phyloP scores from a whole-genome alignment of 1,140 invertebrate genomes.

The Drosophila kanapiae region DNA sequence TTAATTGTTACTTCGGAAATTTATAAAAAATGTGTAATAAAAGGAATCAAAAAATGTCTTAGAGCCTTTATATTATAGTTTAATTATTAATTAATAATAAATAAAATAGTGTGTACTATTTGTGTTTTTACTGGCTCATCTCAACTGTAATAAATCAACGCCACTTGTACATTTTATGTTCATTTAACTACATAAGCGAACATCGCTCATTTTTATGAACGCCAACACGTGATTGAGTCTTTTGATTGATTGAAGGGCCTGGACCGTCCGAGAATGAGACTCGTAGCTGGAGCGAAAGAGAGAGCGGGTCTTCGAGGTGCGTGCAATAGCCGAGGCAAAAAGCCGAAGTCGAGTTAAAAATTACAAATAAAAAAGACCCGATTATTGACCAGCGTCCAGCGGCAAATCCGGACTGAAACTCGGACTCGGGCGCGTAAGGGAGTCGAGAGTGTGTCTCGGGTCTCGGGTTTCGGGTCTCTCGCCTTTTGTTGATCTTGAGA shows the following conservation, averaged over 20 bases:
- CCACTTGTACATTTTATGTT: not conserved
- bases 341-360: slow-evolving; percentile 37
- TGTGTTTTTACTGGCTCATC: not conserved
- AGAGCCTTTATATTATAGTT: too few species aligned
- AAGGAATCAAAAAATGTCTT: too few species aligned
- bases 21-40: too few species aligned
- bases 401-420: slow-evolving; percentile 40
- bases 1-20: too few species aligned
- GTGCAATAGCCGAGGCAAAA: slow-evolving; percentile 27
- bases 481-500: slow-evolving; percentile 77
- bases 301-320: slow-evolving; percentile 21
- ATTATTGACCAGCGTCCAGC: slow-evolving; percentile 33
- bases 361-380: slow-evolving; percentile 7
- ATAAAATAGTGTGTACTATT: not conserved
- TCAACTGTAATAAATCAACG: slow-evolving; percentile 2
- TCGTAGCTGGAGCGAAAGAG: slow-evolving; percentile 1
- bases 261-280: slow-evolving; percentile 23
- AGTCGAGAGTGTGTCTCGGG: slow-evolving; percentile 21
- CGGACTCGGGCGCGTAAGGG: slow-evolving; percentile 35
- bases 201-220: not conserved
- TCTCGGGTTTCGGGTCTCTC: slow-evolving; percentile 35
- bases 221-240: slow-evolving; percentile 1
- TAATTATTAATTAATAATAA: not conserved
- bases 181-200: not conserved
- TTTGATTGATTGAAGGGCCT: slow-evolving; percentile 37